Conservation (phyloP, 2,888 invertebrate genomes). For the Maniola hyperantus region DNA sequence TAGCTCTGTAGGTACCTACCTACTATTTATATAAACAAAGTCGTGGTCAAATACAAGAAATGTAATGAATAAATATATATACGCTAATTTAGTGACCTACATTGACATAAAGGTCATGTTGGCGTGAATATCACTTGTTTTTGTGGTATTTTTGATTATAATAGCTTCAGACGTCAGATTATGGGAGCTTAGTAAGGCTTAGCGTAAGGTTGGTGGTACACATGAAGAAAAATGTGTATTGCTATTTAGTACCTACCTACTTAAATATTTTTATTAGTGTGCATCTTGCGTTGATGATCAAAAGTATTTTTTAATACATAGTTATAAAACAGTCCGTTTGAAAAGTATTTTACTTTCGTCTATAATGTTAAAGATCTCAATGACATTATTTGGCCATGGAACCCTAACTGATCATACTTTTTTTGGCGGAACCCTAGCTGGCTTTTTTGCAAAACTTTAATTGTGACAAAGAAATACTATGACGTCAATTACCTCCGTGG, state of each 20-base stretch:
- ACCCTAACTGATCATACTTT: too few species aligned
- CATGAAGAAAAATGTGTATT: slow-evolving; percentile 5
- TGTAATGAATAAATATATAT: slow-evolving; percentile 11
- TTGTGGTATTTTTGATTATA: slow-evolving; percentile 40
- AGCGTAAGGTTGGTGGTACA: slow-evolving; percentile 41
- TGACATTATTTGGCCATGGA: too few species aligned
- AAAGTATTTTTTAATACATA: neutral
- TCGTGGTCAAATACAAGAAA: neutral
- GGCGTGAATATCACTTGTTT: slow-evolving; percentile 27
- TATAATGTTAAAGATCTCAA: slow-evolving; percentile 19
- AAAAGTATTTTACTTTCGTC: neutral
- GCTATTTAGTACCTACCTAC: neutral
- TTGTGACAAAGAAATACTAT: too few species aligned
- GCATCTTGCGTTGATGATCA: neutral
- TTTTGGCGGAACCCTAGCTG: too few species aligned
- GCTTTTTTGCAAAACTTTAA: too few species aligned
- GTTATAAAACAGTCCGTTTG: neutral
- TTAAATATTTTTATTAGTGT: neutral
- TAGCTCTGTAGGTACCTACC: neutral
- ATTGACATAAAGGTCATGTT: slow-evolving; percentile 31
- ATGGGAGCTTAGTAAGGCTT: slow-evolving; percentile 44
- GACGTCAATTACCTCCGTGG: too few species aligned
- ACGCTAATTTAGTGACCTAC: slow-evolving; percentile 32
- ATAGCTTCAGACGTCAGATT: slow-evolving; percentile 57
- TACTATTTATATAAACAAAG: neutral